Base-by-base conservation (phyloP, 2,888 invertebrate species). In the Copidosoma aretas region DNA sequence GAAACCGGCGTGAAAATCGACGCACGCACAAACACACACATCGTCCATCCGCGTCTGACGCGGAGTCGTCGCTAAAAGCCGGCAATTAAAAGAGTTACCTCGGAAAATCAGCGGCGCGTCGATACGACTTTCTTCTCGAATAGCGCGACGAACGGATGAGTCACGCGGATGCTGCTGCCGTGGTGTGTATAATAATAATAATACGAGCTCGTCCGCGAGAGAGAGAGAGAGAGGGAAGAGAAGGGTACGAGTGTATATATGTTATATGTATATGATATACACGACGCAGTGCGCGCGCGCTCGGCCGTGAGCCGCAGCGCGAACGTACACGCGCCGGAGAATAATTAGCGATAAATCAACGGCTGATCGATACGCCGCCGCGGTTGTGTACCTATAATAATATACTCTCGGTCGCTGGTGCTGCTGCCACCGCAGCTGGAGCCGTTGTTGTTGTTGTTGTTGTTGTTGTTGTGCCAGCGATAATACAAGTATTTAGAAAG, bases 301-400 rank as follows among this genome's bases (percentile, higher is more conserved):
- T 64, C 70, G 74, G 68, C 73, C 74, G 71, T 74, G 74, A 75
- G 74, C 72, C 3, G 5, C 43, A 17, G n/a, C 56, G 24, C 56
- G 41, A 10, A 46, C 22, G 46, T 56, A 62, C 54, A 65, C 61
- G 65, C 68, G 70, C 66, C 71, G 71, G 65, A 64, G 72, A 74
- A 76, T 74, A 75, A 76, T 77, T 74, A 76, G 72, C 74, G 72
- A 76, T 76, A 78, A 75, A 75, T 75, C 75, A 71, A 10, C 54
- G 71, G 60, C 61, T 67, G 74, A 75, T 75, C 75, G 75, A 73
- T 73, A 73, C 72, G 60, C n/a, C 57, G 8, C 58, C 32, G n/a
- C 46, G 54, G 43, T 32, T 32, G 8, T 32, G 8, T 32, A 32
- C 32, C 3, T 32, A 32, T 32, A 32, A 32, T 32, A 32, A 5